These are phyloP conservation scores for Anastatus disparis DNA, from an alignment of 1,140 invertebrate species.

Conservation along the genomic window DNA sequence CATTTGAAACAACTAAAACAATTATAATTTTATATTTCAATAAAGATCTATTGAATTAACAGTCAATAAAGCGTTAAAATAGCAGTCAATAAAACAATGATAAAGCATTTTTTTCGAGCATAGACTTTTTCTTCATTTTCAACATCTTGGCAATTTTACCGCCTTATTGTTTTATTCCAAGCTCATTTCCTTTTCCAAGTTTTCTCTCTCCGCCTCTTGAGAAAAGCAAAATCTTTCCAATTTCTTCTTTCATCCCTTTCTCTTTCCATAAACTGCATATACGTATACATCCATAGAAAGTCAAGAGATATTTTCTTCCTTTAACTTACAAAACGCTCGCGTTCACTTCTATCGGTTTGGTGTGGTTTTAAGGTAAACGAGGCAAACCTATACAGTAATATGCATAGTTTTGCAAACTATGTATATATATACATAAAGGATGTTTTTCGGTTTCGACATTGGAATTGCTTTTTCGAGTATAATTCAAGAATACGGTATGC, in stretches of 20 bases:
- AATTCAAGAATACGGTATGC: constrained; percentile 19
- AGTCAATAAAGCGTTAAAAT: background rate
- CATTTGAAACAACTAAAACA: too few species aligned
- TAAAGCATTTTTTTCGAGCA: background rate
- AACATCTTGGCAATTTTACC: background rate
- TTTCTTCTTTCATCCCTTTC: too few species aligned
- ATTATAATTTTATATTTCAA: too few species aligned
- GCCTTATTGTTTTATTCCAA: constrained; percentile 29
- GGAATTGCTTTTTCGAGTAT: constrained; percentile 36
- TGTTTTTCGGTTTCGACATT: background rate
- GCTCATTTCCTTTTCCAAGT: background rate
- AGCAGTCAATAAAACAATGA: background rate
- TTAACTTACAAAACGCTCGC: too few species aligned
- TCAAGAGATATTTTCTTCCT: too few species aligned
- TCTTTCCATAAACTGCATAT: too few species aligned
- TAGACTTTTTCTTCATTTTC: background rate
- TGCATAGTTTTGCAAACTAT: too few species aligned
- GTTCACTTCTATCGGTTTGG: too few species aligned
- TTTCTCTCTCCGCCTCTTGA: background rate
- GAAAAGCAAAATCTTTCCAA: too few species aligned
- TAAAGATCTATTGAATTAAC: background rate
- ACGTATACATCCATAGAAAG: too few species aligned
- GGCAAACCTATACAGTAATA: background rate
- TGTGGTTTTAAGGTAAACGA: constrained; percentile 37
- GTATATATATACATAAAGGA: too few species aligned